Evolutionary conservation across 2,797 vertebrate species (phyloP), one percentile per base, ranked within the genome.

Genomic region (Hozukius guyotensis): DNA sequence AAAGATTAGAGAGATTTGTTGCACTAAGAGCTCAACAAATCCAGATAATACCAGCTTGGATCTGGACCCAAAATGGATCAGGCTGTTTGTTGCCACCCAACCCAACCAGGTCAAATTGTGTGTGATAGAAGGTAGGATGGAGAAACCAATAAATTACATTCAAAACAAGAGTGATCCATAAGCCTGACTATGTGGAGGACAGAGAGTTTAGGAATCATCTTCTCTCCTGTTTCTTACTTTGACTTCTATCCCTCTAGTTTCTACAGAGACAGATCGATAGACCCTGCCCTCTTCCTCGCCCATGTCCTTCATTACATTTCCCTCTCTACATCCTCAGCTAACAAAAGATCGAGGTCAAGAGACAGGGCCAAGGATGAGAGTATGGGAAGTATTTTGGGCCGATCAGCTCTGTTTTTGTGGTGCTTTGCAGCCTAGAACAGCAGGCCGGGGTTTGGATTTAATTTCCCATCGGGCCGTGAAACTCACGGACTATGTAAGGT

Each of bases 391-490:
- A 73, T 75, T 83, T 38, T 42, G 77, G 32, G 6, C 59, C 13
- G 31, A 59, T 72, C 20, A 32, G 29, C 24, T 68, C 10, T 4
- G 67, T 64, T 65, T 83, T 65, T 62, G 63, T 62, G 62, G 16
- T 56, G 18, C 49, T 78, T 55, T 60, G 34, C 27, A 52, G 75
- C n/a, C 24, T 62, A 16, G 25, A 74, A 68, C 73, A 38, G 27
- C 2, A 24, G 78, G 61, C 52, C 3, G 0, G 46, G 20, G 62
- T 32, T 8, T 4, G 13, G 32, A 53, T 29, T 80, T 70, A 36
- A 83, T 83, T 87, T 83, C 80, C 77, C 82, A 49, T 2, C 1
- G 29, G 72, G 31, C 11, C 20, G n/a, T 22, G 42, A 68, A 83
- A 46, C 65, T 9, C 7, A 0, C 10, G 1, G n/a, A 53, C 8